Conservation (phyloP, 2,113 vertebrate genomes). For the Laticauda colubrina region DNA sequence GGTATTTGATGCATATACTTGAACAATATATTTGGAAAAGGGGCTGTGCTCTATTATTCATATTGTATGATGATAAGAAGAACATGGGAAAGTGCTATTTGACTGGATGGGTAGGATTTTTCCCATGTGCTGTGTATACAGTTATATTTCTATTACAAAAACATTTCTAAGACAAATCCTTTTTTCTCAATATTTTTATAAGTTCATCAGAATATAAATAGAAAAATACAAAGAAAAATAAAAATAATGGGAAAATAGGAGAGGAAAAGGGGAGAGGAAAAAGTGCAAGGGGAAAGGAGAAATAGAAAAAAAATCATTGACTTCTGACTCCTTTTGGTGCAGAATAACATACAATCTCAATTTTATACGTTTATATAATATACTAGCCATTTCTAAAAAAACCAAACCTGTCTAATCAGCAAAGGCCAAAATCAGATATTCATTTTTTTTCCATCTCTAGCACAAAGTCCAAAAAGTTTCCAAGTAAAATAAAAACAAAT, state of each 20-base stretch:
- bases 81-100: not conserved
- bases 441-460: not conserved
- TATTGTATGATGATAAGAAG: not conserved
- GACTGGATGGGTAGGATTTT: not conserved
- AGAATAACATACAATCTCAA: not conserved
- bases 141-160: not conserved
- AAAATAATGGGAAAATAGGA: not conserved
- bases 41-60: not conserved
- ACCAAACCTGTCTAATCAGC: not conserved
- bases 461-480: not conserved
- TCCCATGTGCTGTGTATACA: not conserved
- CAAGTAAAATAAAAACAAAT: not conserved
- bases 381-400: not conserved
- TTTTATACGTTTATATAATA: not conserved
- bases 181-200: not conserved
- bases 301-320: not conserved
- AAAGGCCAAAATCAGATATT: not conserved
- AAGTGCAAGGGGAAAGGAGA: not conserved
- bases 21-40: not conserved
- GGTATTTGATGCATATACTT: not conserved
- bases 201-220: not conserved
- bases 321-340: not conserved
- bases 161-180: not conserved
- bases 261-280: not conserved
- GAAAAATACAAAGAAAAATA: not conserved